Percentiles rank a stretch among this genome's conserved stretches.
Evolutionary conservation across 2,888 invertebrate species (phyloP).

Genomic region (Poecilus cupreus): DNA sequence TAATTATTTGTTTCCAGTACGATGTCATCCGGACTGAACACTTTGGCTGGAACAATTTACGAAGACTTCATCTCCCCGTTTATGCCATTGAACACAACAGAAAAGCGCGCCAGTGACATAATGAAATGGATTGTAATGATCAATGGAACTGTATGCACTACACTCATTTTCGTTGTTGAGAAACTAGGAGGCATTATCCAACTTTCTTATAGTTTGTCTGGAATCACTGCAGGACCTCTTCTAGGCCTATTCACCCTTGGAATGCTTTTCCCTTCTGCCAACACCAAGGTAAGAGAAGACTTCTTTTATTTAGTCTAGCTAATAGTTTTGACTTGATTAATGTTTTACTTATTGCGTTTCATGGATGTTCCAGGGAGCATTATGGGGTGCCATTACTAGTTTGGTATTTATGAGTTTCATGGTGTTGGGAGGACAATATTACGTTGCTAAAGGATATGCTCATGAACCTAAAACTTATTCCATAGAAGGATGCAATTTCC

Average conservation of each 20-base stretch:
- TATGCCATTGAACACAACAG: slow-evolving; percentile 74
- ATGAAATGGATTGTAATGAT: slow-evolving; percentile 75
- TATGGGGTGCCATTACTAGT: slow-evolving; percentile 48
- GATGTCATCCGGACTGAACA: slow-evolving; percentile 79
- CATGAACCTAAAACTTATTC: slow-evolving; percentile 43
- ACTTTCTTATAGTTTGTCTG: slow-evolving; percentile 78
- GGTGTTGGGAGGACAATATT: slow-evolving; percentile 53
- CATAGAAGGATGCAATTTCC: slow-evolving; percentile 50
- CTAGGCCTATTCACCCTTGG: slow-evolving; percentile 81
- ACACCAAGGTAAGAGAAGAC: slow-evolving; percentile 73
- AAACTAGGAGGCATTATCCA: slow-evolving; percentile 81
- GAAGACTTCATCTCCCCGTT: slow-evolving; percentile 79
- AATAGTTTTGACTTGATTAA: not conserved
- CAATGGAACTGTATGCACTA: slow-evolving; percentile 83
- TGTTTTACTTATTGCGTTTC: not conserved
- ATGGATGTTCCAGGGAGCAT: slow-evolving; percentile 25
- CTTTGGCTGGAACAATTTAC: slow-evolving; percentile 79
- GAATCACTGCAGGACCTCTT: slow-evolving; percentile 79
- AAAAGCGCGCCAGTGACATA: slow-evolving; percentile 75
- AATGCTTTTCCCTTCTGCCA: slow-evolving; percentile 80
- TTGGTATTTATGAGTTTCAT: slow-evolving; percentile 44
- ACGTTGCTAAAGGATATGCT: slow-evolving; percentile 50
- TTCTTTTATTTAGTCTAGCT: not conserved
- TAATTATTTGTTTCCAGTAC: slow-evolving; percentile 74
- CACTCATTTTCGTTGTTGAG: slow-evolving; percentile 79